Base-by-base conservation (phyloP, 2,113 vertebrate genomes). In the Synodontis membranacea region DNA sequence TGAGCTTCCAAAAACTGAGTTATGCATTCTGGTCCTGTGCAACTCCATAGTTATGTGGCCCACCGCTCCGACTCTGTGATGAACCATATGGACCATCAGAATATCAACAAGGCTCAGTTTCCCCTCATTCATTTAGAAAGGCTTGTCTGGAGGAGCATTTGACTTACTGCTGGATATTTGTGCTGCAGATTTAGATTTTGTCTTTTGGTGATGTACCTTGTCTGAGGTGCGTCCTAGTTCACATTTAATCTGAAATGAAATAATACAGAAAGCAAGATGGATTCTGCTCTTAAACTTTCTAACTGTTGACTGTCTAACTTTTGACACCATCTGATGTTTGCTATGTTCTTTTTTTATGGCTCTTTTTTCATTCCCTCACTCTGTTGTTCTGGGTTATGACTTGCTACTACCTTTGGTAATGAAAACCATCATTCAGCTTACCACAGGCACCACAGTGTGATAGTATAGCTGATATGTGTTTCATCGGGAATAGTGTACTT, bases 361-460 rank as follows among this genome's bases (percentile, higher is more conserved):
- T 86, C 31, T 34, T 56, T 60, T 82, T 79, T 82, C 56, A 74
- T 79, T 58, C 60, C 50, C 37, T 82, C 46, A 31, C 34, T 62
- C 58, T 68, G 68, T 66, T 46, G 39, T 76, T 88, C 15, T 78
- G 8, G 79, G 44, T 83, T 83, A 86, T 86, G 78, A 82, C 78
- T 79, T 83, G 31, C 62, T 46, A 64, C 78, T 81, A 48, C 66
- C 60, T 58, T 46, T 66, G 54, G 39, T 89, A 82, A 87, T 87
- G 81, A 88, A 85, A 85, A 70, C 78, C 72, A 70, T 52, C 42
- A 84, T 78, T 90, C 85, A 88, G 86, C 84, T 86, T 76, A 87
- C 88, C 85, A 37, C 39, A 54, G 85, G 88, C 88, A 25, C 44
- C 72, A 31, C 46, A 23, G 44, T 44, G 75, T 78, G 82, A 87